phyloP scores from a whole-genome alignment of 2,797 vertebrate genomes.

The Xiphophorus birchmanni region DNA sequence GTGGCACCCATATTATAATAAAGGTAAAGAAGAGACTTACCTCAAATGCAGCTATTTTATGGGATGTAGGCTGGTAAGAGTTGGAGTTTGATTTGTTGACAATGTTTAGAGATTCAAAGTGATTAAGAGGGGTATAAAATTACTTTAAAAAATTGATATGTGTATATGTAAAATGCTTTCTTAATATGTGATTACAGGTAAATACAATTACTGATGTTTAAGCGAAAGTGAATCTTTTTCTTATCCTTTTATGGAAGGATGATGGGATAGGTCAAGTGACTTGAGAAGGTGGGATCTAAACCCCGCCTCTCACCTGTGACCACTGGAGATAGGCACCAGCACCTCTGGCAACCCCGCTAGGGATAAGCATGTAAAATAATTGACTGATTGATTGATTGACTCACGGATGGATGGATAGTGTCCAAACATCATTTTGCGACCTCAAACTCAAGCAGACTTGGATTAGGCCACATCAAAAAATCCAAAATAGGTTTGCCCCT shows the following conservation, averaged over 20 bases:
- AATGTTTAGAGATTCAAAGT: not conserved
- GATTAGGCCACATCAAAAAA: not conserved
- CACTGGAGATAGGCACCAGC: no score
- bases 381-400: not conserved
- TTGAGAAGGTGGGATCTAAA: not conserved
- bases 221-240: not conserved
- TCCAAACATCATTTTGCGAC: not conserved
- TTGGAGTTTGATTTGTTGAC: not conserved
- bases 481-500: not conserved
- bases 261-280: not conserved
- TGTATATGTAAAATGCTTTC: not conserved
- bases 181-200: not conserved
- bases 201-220: not conserved
- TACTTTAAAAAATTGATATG: not conserved
- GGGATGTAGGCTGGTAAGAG: not conserved
- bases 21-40: not conserved
- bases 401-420: not conserved
- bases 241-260: not conserved
- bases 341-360: no score
- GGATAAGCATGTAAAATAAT: no score
- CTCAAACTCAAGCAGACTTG: not conserved
- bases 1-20: not conserved
- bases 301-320: no score
- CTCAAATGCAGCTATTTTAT: not conserved
- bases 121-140: not conserved